Base-by-base conservation (phyloP, 2,797 vertebrate species). In the Hoplostethus atlanticus region DNA sequence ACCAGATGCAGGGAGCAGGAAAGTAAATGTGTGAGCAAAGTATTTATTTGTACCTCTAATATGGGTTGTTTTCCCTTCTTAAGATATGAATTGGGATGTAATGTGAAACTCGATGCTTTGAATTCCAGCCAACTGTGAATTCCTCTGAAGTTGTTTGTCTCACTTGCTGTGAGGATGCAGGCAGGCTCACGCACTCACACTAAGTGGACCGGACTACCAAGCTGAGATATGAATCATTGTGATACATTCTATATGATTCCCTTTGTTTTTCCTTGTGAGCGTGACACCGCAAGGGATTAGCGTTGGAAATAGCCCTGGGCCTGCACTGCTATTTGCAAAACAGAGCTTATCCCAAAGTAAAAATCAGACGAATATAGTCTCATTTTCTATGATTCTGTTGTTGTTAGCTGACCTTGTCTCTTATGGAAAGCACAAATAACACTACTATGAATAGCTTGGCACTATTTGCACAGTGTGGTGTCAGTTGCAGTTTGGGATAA, bases 31-130 rank as follows among this genome's bases (percentile, higher is more conserved):
- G 60, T 40, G 38, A 50, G 71, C 52, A 64, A 76, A 59, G 75
- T 64, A 68, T 88, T 90, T 84, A 84, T 90, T 87, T 89, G 53
- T 66, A 64, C 38, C 66, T 72, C 62, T 78, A 84, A 77, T 77
- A 31, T 40, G 55, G 71, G 81, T 85, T 86, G 80, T 90, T 89
- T 91, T 79, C 64, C 56, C 54, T 79, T 68, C 56, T 78, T 84
- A 78, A 54, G 64, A 72, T 65, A 63, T 62, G 70, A 64, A 83
- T 63, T 54, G 34, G 25, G 72, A 77, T 66, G 44, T 77, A 76
- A 80, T 69, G 47, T n/a, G 58, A 54, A 61, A 71, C 67, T 77
- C 59, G 79, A 63, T 66, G 44, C 57, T 76, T 64, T 74, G 55
- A 77, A 81, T 25, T 50, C 57, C 40, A 13, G 61, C 65, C 73